Evolutionary conservation across 2,797 vertebrate species (phyloP).

Genomic region (Diceros bicornis): DNA sequence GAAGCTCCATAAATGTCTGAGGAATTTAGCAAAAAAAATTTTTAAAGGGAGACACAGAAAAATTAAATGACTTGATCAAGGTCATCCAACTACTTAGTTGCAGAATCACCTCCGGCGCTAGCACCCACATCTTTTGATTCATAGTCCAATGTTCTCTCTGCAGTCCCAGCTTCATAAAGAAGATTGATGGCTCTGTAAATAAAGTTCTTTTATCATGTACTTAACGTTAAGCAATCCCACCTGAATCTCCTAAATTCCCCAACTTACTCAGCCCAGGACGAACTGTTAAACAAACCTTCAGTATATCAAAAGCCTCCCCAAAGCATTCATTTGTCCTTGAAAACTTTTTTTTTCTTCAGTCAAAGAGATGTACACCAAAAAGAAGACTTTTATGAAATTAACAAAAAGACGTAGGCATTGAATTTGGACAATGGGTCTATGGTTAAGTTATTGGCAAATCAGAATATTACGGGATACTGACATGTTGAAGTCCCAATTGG

Average conservation of each 20-base stretch:
- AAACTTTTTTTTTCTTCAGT: not conserved
- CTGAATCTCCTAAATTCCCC: conserved; percentile 48
- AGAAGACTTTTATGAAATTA: not conserved
- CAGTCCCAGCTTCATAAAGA: conserved; percentile 33
- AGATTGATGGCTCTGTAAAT: conserved; percentile 67
- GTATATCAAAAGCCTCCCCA: conserved; percentile 33
- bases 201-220: conserved; percentile 50
- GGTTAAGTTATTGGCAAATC: not conserved
- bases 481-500: not conserved
- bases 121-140: conserved; percentile 18
- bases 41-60: not conserved
- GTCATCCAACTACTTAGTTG: conserved; percentile 21
- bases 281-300: conserved; percentile 56
- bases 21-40: not conserved
- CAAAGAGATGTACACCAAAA: not conserved
- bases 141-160: not conserved
- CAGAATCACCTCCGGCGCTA: not conserved
- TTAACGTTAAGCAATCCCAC: conserved; percentile 68
- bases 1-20: not conserved
- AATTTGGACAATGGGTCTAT: not conserved
- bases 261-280: conserved; percentile 11
- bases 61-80: conserved; percentile 40
- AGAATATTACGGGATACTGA: not conserved
- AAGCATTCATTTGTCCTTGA: conserved; percentile 61
- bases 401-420: not conserved